These are phyloP conservation scores for Psettodes erumei DNA, from an alignment of 2,113 vertebrate genomes.

Conservation along the genomic window DNA sequence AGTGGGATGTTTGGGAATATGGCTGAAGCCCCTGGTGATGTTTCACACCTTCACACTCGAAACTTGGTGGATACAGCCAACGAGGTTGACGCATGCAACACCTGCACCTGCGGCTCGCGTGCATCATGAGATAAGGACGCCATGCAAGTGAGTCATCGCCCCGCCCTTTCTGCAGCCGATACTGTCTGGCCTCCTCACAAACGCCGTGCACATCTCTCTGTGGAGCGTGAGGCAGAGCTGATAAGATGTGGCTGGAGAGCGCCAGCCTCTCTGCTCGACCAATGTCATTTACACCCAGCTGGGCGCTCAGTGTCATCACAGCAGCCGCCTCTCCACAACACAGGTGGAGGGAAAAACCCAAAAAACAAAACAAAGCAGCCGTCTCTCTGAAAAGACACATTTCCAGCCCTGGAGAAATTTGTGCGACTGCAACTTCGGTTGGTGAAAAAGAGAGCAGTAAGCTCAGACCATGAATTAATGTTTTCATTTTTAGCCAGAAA, in stretches of 20 bases:
- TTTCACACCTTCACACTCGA: conserved; percentile 29
- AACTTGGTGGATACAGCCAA: conserved; percentile 5
- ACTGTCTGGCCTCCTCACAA: conserved; percentile 23
- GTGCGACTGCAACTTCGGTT: conserved; percentile 2
- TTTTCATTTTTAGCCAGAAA: conserved; percentile 33
- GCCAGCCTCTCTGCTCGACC: conserved; percentile 35
- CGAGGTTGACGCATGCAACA: conserved; percentile 29
- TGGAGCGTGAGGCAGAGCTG: conserved; percentile 38
- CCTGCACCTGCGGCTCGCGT: conserved; percentile 31
- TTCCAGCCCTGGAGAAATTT: conserved; percentile 23
- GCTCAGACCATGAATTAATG: conserved; percentile 6
- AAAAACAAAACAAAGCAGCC: not conserved
- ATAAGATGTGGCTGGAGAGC: conserved; percentile 52
- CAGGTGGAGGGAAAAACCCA: conserved; percentile 31
- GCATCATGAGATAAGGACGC: conserved; percentile 50
- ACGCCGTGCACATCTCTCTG: conserved; percentile 22
- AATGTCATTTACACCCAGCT: conserved; percentile 69
- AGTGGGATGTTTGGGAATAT: conserved; percentile 6
- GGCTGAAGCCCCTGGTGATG: conserved; percentile 12
- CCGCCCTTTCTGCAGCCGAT: conserved; percentile 41
- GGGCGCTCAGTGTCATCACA: conserved; percentile 39
- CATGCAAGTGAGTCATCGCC: conserved; percentile 62
- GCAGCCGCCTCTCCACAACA: conserved; percentile 38
- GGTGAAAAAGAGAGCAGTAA: not conserved
- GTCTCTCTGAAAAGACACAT: conserved; percentile 8